Conservation (phyloP, 2,888 invertebrate species). For the Hylaea fasciaria region DNA sequence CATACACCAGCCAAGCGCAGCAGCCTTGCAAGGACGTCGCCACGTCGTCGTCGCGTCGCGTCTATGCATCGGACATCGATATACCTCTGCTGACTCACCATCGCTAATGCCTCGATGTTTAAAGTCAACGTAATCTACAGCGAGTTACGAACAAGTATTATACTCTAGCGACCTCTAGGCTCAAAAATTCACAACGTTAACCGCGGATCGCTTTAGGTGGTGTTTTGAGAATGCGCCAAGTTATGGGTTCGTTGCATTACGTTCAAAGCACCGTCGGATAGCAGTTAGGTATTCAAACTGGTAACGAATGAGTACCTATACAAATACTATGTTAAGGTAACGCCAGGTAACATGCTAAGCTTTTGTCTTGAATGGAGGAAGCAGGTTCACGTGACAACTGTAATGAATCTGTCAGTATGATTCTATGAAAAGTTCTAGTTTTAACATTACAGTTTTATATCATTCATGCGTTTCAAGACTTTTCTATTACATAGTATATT, state of each 20-base stretch:
- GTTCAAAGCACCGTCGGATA: slow-evolving; percentile 30
- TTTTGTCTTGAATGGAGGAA: neutral
- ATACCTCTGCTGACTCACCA: slow-evolving; percentile 74
- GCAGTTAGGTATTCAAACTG: slow-evolving; percentile 27
- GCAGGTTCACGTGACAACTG: neutral
- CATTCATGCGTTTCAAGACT: too few species aligned
- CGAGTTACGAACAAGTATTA: neutral
- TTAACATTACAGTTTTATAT: too few species aligned
- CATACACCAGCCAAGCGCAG: slow-evolving; percentile 64
- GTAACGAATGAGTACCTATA: too few species aligned
- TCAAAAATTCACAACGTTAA: slow-evolving; percentile 35
- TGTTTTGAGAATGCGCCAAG: slow-evolving; percentile 42
- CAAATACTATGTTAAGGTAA: too few species aligned
- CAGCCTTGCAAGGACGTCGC: slow-evolving; percentile 82
- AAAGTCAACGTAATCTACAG: slow-evolving; percentile 31
- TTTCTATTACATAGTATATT: too few species aligned
- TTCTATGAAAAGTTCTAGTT: too few species aligned
- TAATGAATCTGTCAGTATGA: too few species aligned
- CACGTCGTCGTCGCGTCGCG: slow-evolving; percentile 43
- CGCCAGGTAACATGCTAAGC: neutral
- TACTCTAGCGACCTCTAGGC: slow-evolving; percentile 42
- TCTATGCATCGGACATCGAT: slow-evolving; percentile 72
- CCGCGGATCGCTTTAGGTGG: slow-evolving; percentile 38
- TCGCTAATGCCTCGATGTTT: slow-evolving; percentile 39
- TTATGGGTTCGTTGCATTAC: slow-evolving; percentile 43